phyloP scores from a whole-genome alignment of 2,113 vertebrate species.

The Ageneiosus marmoratus region DNA sequence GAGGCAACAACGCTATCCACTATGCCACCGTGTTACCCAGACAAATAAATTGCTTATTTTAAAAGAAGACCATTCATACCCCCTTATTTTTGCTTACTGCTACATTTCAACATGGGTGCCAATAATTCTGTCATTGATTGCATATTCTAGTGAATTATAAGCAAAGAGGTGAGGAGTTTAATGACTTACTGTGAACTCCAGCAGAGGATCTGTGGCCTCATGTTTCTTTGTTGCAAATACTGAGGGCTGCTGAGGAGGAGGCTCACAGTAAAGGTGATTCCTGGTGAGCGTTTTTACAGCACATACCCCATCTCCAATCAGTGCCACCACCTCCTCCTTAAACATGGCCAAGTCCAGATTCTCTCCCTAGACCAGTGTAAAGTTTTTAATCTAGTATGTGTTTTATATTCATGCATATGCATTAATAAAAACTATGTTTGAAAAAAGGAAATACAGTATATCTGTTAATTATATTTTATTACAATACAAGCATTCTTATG shows the following conservation, averaged over 20 bases:
- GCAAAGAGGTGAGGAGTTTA: background rate
- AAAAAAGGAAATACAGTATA: background rate
- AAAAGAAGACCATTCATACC: background rate
- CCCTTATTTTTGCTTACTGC: background rate
- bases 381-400: background rate
- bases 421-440: background rate
- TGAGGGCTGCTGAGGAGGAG: conserved; percentile 84
- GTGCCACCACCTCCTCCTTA: conserved; percentile 94
- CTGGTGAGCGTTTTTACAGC: conserved; percentile 91
- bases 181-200: conserved; percentile 87
- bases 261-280: conserved; percentile 94
- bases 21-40: background rate
- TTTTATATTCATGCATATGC: background rate
- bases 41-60: background rate
- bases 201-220: conserved; percentile 81
- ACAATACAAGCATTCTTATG: background rate
- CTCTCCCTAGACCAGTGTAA: conserved; percentile 78
- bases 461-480: background rate
- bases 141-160: background rate
- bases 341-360: conserved; percentile 92
- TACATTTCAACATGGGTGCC: background rate
- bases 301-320: conserved; percentile 88
- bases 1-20: no score
- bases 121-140: background rate
- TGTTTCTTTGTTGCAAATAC: conserved; percentile 70